These are phyloP conservation scores for Telenomus remus DNA, from an alignment of 1,140 invertebrate genomes.

Conservation along the genomic window DNA sequence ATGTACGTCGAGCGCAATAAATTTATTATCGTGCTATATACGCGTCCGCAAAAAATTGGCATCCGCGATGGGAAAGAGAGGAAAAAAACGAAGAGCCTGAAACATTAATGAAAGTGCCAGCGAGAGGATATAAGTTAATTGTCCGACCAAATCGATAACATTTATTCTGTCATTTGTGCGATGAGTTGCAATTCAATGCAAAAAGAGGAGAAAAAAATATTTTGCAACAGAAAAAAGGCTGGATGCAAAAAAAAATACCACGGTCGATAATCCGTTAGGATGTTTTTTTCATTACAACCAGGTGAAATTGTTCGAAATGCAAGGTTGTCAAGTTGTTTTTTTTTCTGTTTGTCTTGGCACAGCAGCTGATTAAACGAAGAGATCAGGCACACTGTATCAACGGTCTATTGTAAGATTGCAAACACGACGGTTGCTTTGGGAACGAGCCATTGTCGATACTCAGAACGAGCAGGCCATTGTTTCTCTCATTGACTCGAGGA, in stretches of 20 bases:
- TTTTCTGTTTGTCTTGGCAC: slow-evolving; percentile 13
- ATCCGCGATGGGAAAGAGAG: too few species aligned
- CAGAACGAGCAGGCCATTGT: slow-evolving; percentile 41
- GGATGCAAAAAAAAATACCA: too few species aligned
- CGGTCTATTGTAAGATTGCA: slow-evolving; percentile 46
- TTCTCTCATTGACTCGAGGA: slow-evolving; percentile 51
- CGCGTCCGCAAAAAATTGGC: slow-evolving; percentile 9
- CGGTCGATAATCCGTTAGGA: too few species aligned
- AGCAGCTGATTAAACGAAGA: slow-evolving; percentile 30
- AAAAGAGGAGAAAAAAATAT: neutral
- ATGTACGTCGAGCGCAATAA: slow-evolving; percentile 34
- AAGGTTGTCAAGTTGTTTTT: slow-evolving; percentile 19
- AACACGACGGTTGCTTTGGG: slow-evolving; percentile 28
- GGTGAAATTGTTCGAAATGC: too few species aligned
- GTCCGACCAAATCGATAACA: slow-evolving; percentile 46
- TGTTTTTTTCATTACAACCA: too few species aligned
- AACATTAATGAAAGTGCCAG: slow-evolving; percentile 30
- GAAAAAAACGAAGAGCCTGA: slow-evolving; percentile 1
- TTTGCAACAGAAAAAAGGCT: slow-evolving; percentile 21
- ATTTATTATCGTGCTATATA: slow-evolving; percentile 39
- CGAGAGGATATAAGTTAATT: slow-evolving; percentile 46
- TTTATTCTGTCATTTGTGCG: slow-evolving; percentile 29
- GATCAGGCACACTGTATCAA: slow-evolving; percentile 32
- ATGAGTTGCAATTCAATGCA: too few species aligned
- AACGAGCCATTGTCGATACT: slow-evolving; percentile 47